Evolutionary conservation across 2,113 vertebrate species (phyloP).

Genomic region (Myocastor coypus): DNA sequence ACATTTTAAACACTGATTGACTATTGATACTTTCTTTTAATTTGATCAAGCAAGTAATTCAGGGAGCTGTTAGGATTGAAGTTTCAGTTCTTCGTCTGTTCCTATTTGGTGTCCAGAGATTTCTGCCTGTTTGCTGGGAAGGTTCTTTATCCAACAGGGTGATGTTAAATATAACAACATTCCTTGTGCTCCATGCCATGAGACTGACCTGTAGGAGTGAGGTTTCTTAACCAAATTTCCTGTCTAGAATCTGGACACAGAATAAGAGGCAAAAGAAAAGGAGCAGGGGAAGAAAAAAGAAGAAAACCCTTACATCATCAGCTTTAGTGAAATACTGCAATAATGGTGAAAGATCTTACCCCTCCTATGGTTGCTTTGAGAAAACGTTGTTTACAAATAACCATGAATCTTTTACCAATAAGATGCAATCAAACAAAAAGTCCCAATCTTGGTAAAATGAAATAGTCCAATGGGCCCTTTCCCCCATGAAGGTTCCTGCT

Average conservation of each 20-base stretch:
- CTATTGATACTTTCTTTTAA: background rate
- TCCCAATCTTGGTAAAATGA: background rate
- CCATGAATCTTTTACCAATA: background rate
- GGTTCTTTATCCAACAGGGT: background rate
- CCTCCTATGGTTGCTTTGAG: background rate
- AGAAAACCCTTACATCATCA: background rate
- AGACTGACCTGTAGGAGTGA: background rate
- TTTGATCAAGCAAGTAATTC: background rate
- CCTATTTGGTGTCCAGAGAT: background rate
- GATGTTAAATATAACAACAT: background rate
- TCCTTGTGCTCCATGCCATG: background rate
- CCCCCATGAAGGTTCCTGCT: background rate
- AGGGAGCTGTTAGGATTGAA: background rate
- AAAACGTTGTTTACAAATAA: background rate
- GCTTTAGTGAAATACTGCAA: background rate
- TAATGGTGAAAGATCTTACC: background rate
- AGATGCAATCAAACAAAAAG: background rate
- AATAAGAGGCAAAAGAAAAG: background rate
- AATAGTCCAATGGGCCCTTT: background rate
- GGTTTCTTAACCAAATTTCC: background rate
- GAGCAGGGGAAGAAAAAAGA: background rate
- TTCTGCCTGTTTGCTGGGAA: background rate
- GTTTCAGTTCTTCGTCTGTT: background rate
- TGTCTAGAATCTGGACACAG: background rate
- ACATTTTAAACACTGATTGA: slow-evolving; percentile 1